Conservation (phyloP, 1,140 invertebrate genomes). For the Penaeus vannamei region DNA sequence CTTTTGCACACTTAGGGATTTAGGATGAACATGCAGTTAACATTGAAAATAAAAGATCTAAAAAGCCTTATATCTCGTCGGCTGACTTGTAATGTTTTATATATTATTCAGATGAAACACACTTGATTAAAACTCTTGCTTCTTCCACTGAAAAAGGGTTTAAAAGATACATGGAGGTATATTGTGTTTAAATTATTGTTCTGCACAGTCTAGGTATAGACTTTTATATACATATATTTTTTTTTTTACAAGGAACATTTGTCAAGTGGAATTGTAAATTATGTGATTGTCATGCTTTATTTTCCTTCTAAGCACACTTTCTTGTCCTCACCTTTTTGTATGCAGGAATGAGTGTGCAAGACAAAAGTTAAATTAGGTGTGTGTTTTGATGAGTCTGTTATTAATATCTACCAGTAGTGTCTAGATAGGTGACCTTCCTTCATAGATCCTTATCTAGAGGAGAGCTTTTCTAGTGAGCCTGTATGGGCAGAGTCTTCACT, state of each 20-base stretch:
- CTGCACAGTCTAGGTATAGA: constrained; percentile 49
- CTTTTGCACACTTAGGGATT: constrained; percentile 18
- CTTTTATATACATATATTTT: constrained; percentile 30
- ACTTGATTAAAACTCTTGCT: constrained; percentile 37
- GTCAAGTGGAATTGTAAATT: constrained; percentile 12
- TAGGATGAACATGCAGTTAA: not conserved
- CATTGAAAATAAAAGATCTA: not conserved
- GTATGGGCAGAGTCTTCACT: constrained; percentile 52
- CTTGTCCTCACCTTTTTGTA: constrained; percentile 22
- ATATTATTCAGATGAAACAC: constrained; percentile 54
- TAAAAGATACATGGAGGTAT: constrained; percentile 25
- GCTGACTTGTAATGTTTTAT: constrained; percentile 40
- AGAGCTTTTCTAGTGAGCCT: constrained; percentile 61
- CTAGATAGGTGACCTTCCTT: constrained; percentile 48
- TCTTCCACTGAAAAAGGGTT: constrained; percentile 5
- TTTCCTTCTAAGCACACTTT: constrained; percentile 23
- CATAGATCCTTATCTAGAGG: constrained; percentile 57
- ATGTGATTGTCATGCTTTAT: constrained; percentile 19
- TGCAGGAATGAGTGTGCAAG: constrained; percentile 37
- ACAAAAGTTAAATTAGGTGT: constrained; percentile 31
- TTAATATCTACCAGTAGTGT: constrained; percentile 56
- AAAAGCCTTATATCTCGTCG: constrained; percentile 48
- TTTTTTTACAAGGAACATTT: not conserved
- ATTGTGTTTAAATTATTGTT: constrained; percentile 10
- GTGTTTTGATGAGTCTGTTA: constrained; percentile 55